A percentile compares a stretch with the other conserved stretches of the same genome.
Conservation (phyloP, 2,113 vertebrate species). For the Anser brachyrhynchus region DNA sequence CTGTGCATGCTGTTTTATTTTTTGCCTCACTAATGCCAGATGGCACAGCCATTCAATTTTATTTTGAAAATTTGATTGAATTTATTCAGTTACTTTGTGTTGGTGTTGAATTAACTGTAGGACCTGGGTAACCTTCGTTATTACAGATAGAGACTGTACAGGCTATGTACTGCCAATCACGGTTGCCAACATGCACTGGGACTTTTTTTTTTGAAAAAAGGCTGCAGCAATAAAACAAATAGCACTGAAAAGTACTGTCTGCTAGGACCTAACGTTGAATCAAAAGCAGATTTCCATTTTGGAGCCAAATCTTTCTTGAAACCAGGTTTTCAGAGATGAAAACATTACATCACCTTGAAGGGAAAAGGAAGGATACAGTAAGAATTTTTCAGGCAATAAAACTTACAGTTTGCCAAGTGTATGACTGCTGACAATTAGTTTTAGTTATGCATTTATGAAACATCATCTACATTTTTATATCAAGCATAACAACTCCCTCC, state of each 20-base stretch:
- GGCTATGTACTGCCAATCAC: background rate
- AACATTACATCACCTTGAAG: constrained; percentile 36
- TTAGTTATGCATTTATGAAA: constrained; percentile 3
- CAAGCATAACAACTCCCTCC: background rate
- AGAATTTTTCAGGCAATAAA: constrained; percentile 22
- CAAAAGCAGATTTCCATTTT: constrained; percentile 40
- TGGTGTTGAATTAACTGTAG: background rate
- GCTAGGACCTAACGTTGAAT: background rate
- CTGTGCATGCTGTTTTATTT: background rate
- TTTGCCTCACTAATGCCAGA: background rate
- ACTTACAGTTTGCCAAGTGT: background rate
- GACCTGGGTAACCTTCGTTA: background rate
- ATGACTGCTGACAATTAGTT: background rate
- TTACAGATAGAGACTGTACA: background rate
- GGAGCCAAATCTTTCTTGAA: constrained; percentile 29
- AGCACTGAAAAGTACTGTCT: background rate
- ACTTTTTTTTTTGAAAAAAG: background rate
- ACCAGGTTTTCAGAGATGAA: constrained; percentile 35
- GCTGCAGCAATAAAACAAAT: constrained; percentile 6
- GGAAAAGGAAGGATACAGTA: background rate
- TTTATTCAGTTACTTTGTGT: background rate
- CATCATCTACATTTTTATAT: background rate
- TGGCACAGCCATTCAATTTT: background rate
- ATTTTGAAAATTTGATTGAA: background rate
- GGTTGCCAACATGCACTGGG: background rate